Conservation (phyloP, 2,797 vertebrate genomes). For the Cynodonichthys magdalenae region DNA sequence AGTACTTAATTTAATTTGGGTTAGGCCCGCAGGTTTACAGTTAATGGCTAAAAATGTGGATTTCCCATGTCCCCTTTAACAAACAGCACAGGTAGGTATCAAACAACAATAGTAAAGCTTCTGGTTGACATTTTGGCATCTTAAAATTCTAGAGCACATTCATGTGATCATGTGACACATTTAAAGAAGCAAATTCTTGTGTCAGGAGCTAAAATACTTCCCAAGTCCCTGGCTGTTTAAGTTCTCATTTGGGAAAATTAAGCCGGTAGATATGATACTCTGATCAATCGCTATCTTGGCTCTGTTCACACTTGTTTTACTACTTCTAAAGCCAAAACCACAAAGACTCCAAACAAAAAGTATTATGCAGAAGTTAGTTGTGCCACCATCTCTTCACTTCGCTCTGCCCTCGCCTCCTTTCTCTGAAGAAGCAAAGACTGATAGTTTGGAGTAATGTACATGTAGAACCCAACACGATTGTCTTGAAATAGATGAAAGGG, state of each 20-base stretch:
- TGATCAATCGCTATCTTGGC: too few relatives aligned
- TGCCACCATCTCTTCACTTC: constrained; percentile 60
- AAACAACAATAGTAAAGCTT: background rate
- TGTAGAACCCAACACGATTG: constrained; percentile 77
- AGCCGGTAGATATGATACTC: too few relatives aligned
- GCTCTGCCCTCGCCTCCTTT: constrained; percentile 27
- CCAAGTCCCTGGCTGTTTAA: too few relatives aligned
- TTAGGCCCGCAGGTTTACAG: too few relatives aligned
- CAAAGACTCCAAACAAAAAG: constrained; percentile 25
- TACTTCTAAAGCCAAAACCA: constrained; percentile 5
- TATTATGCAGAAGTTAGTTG: constrained; percentile 48
- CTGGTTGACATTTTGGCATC: background rate
- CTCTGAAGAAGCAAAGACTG: constrained; percentile 48
- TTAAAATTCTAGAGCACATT: background rate
- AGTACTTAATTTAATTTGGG: too few relatives aligned
- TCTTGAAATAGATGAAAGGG: constrained; percentile 83
- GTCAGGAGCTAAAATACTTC: too few relatives aligned
- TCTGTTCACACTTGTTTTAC: too few relatives aligned
- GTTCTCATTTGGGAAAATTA: too few relatives aligned
- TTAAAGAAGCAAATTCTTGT: background rate
- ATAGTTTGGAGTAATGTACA: constrained; percentile 74
- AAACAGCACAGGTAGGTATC: too few relatives aligned
- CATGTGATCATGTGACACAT: background rate
- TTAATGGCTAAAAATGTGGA: too few relatives aligned
- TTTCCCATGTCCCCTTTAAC: too few relatives aligned